Evolutionary conservation across 1,140 invertebrate genomes (phyloP).

Genomic region (Hirudo medicinalis): DNA sequence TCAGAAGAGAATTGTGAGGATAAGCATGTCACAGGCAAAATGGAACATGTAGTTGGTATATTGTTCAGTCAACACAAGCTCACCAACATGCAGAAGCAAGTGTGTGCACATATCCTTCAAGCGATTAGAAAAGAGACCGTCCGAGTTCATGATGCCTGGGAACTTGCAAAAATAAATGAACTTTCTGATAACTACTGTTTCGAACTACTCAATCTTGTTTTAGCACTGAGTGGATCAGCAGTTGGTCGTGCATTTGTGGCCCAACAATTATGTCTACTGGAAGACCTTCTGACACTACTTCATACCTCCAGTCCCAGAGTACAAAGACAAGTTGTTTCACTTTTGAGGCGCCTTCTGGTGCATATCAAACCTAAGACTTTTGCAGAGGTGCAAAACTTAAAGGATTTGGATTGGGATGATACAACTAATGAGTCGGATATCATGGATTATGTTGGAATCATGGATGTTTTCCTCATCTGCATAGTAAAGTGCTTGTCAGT

Average conservation of each 20-base stretch:
- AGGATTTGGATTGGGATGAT: constrained; percentile 70
- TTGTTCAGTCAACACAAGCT: constrained; percentile 84
- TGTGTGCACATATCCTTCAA: constrained; percentile 80
- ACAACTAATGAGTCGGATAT: constrained; percentile 23
- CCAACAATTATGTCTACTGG: constrained; percentile 67
- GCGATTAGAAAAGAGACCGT: constrained; percentile 76
- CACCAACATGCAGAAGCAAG: constrained; percentile 84
- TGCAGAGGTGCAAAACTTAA: constrained; percentile 50
- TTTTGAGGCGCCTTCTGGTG: constrained; percentile 66
- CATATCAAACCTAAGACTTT: constrained; percentile 54
- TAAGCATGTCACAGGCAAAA: not conserved
- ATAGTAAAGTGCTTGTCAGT: constrained; percentile 72
- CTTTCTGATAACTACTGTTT: constrained; percentile 78
- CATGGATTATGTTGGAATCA: constrained; percentile 44
- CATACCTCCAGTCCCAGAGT: constrained; percentile 87
- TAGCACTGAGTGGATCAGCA: constrained; percentile 79
- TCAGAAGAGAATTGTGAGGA: not conserved
- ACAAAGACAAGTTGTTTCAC: constrained; percentile 71
- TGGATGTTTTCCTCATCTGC: constrained; percentile 72
- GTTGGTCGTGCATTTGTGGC: constrained; percentile 78
- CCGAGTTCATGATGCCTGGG: constrained; percentile 73
- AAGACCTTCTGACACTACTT: constrained; percentile 69
- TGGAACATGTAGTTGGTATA: constrained; percentile 89
- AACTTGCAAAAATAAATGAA: constrained; percentile 18
- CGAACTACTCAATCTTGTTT: constrained; percentile 83